These are phyloP conservation scores for Cylindroiulus punctatus DNA, from an alignment of 2,888 invertebrate species.

Conservation along the genomic window DNA sequence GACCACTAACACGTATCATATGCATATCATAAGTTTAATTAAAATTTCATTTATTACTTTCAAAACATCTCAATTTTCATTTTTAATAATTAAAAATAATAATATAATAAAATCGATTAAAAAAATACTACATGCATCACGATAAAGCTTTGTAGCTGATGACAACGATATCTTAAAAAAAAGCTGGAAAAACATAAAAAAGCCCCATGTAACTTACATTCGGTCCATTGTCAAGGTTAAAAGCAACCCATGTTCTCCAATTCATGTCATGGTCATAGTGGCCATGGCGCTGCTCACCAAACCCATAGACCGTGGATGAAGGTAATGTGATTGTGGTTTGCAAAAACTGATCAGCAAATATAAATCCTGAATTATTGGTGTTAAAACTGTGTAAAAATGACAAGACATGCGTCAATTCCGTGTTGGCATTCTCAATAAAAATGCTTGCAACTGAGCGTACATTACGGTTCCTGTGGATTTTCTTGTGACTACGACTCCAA, in stretches of 20 bases:
- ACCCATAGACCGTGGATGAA: constrained; percentile 75
- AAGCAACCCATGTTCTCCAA: constrained; percentile 56
- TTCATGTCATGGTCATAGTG: constrained; percentile 71
- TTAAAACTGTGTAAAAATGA: not conserved
- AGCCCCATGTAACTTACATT: no score
- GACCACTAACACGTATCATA: no score
- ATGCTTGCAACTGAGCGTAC: constrained; percentile 55
- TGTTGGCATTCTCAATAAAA: not conserved
- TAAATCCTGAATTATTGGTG: constrained; percentile 71
- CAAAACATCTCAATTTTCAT: no score
- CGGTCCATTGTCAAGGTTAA: constrained; percentile 50
- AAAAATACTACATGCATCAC: no score
- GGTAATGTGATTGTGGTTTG: constrained; percentile 75
- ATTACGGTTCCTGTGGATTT: constrained; percentile 60
- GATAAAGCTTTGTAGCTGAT: no score
- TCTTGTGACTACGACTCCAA: constrained; percentile 61
- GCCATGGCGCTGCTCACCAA: constrained; percentile 76
- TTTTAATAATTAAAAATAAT: no score
- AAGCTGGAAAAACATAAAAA: no score
- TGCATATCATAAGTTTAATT: no score
- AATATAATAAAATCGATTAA: no score
- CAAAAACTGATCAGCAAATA: constrained; percentile 79
- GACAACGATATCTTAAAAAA: no score
- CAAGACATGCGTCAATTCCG: not conserved
- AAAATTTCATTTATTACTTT: no score